A percentile compares a stretch with the other conserved stretches of the same genome.
Conservation (phyloP, 2,113 vertebrate genomes). For the Xenopus borealis region DNA sequence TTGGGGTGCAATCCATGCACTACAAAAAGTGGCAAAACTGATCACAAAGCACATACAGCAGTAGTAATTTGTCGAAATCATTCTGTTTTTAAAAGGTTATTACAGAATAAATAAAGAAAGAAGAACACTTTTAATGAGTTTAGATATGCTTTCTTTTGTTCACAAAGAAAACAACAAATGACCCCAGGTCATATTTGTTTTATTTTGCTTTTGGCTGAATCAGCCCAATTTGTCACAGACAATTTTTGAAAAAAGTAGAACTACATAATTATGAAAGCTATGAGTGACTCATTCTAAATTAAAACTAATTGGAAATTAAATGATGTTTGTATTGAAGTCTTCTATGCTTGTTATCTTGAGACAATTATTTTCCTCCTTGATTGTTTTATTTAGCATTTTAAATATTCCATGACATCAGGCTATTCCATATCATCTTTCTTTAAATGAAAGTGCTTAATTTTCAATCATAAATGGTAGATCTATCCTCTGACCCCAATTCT, state of each 20-base stretch:
- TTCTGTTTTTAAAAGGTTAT: too few species aligned
- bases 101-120: too few species aligned
- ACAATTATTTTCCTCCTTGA: conserved; percentile 37
- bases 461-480: too few species aligned
- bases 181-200: conserved; percentile 54
- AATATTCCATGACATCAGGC: conserved; percentile 2
- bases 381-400: conserved; percentile 28
- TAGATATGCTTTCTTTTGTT: too few species aligned
- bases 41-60: too few species aligned
- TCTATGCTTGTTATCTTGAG: conserved; percentile 30
- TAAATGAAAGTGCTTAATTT: not conserved
- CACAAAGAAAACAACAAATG: conserved; percentile 42
- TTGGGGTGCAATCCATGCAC: too few species aligned
- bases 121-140: too few species aligned
- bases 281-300: conserved; percentile 32
- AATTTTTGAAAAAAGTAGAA: conserved; percentile 48
- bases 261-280: conserved; percentile 40
- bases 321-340: conserved; percentile 38
- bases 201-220: conserved; percentile 51
- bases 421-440: not conserved
- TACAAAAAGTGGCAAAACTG: too few species aligned
- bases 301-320: conserved; percentile 28
- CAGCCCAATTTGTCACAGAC: conserved; percentile 49
- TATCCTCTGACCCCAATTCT: too few species aligned
- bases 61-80: too few species aligned